Evolutionary conservation across 2,113 vertebrate genomes (phyloP).

Genomic region (Desmodus rotundus): DNA sequence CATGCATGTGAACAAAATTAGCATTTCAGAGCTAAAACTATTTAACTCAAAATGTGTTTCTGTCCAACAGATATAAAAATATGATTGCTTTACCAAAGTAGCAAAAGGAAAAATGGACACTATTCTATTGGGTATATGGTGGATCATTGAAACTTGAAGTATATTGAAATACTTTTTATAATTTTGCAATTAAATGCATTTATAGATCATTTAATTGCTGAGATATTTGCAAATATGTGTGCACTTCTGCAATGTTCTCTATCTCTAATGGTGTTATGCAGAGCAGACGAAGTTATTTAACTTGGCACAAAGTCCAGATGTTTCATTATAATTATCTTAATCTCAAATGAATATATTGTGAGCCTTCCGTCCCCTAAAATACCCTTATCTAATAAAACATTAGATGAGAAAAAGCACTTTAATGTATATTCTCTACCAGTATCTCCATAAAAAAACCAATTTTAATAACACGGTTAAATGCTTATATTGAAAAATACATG

Average conservation of each 20-base stretch:
- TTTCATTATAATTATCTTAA: slow-evolving; percentile 14
- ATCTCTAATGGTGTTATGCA: background rate
- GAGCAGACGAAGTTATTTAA: slow-evolving; percentile 3
- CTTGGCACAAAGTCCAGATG: background rate
- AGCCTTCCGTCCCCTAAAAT: background rate
- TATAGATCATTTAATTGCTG: background rate
- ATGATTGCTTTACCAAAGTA: background rate
- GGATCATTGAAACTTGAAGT: background rate
- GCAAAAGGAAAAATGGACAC: background rate
- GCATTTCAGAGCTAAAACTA: slow-evolving; percentile 35
- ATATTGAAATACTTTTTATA: background rate
- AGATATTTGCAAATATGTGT: background rate
- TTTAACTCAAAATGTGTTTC: slow-evolving; percentile 48
- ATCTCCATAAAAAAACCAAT: background rate
- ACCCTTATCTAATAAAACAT: background rate
- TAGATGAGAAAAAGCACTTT: background rate
- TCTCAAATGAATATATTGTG: background rate
- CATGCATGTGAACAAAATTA: slow-evolving; percentile 44
- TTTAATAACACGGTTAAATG: background rate
- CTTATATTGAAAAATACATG: background rate
- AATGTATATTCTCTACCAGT: background rate
- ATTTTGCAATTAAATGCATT: background rate
- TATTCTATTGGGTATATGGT: background rate
- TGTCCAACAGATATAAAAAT: background rate
- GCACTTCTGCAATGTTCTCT: background rate